Evolutionary conservation across 1,140 invertebrate species (phyloP), one percentile per base, ranked within the genome.

Genomic region (Camponotus floridanus): DNA sequence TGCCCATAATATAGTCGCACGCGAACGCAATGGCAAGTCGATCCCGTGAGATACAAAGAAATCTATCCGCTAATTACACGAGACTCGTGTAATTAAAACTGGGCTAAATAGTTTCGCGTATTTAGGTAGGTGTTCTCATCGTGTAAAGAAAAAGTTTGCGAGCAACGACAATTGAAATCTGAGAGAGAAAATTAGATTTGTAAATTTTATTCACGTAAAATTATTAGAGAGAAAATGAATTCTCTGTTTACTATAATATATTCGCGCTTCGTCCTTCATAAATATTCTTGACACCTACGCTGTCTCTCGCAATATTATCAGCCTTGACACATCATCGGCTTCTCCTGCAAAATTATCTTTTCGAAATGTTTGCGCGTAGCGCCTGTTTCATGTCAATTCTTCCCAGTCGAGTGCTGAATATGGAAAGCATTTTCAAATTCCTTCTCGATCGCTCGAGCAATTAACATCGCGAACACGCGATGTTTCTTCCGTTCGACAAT

Each of bases 1-100:
- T n/a, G n/a, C 31, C 61, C 59, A 39, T 68, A 73, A 81, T 45
- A 31, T 45, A 31, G 79, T 18, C 31, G 51, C 26, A 13, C n/a
- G 26, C 78, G 26, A 62, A 65, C 61, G 57, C 18, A 67, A 13
- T 81, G 36, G 79, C 55, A 81, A 81, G 79, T 61, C 67, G 67
- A 81, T 81, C 33, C 39, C 79, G 11, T 45, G 64, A 79, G 26
- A 64, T 18, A 51, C 45, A 62, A 59, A 45, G 79, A 71, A 45
- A 73, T 61, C 51, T 73, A n/a, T 33, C 31, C 67, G 26, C 39
- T 81, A 81, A 81, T 81, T 81, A 45, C 79, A 26, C 79, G 26
- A 42, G 33, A 42, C 61, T 39, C 15, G 33, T 55, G 45, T 36
- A 81, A 81, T 81, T 81, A 81, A 73, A 45, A 61, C 79, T 51